Percentiles rank a stretch among this genome's conserved stretches.
Evolutionary conservation across 2,113 vertebrate species (phyloP).

Genomic region (Chascanopsetta lugubris): DNA sequence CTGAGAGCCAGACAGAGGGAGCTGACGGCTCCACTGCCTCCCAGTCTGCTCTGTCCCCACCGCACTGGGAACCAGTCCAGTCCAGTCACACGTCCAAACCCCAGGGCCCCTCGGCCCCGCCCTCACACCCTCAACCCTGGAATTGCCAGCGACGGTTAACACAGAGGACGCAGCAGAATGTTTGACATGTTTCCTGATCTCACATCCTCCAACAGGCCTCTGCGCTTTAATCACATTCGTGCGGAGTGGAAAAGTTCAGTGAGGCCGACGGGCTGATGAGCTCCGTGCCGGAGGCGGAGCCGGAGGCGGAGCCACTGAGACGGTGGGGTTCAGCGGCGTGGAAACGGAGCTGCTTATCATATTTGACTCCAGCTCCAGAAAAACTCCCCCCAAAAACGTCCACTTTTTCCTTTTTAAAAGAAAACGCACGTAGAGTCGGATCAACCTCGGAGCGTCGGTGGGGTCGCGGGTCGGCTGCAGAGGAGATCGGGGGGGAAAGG

Average conservation of each 20-base stretch:
- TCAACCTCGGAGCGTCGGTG: no score
- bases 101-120: constrained; percentile 29
- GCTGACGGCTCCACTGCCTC: constrained; percentile 31
- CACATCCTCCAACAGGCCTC: constrained; percentile 24
- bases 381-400: constrained; percentile 15
- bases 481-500: neutral
- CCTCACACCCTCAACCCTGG: no score
- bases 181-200: constrained; percentile 10
- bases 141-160: no score
- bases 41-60: constrained; percentile 34
- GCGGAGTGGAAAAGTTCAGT: constrained; percentile 32
- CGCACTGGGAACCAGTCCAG: constrained; percentile 16
- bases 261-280: constrained; percentile 8
- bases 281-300: constrained; percentile 31
- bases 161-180: no score
- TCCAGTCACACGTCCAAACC: constrained; percentile 16
- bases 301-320: constrained; percentile 23
- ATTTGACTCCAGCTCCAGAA: neutral
- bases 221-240: constrained; percentile 50
- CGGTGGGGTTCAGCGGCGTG: constrained; percentile 24
- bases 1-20: constrained; percentile 43
- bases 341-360: constrained; percentile 26
- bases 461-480: neutral
- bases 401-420: no score
- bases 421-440: no score